Evolutionary conservation across 1,140 invertebrate genomes (phyloP).

Genomic region (Gonatopus flavifemur): DNA sequence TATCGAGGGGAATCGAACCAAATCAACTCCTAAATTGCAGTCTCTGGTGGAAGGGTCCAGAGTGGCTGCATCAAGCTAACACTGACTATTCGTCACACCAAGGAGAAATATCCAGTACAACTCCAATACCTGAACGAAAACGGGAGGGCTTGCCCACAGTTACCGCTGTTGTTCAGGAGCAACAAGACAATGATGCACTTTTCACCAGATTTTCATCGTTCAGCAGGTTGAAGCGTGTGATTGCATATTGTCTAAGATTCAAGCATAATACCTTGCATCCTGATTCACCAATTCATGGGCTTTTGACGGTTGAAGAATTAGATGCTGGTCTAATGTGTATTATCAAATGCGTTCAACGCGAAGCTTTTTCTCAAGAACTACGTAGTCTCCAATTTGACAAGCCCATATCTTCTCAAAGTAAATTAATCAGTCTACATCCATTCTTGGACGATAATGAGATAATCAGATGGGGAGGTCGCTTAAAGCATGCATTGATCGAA

Average conservation of each 20-base stretch:
- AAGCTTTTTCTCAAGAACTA: too few species aligned
- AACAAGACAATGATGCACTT: too few species aligned
- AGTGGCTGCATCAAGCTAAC: not conserved
- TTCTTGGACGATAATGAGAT: not conserved
- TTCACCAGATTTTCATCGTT: not conserved
- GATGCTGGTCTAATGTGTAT: not conserved
- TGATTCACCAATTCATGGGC: not conserved
- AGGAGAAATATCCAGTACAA: too few species aligned
- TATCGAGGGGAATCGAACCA: conserved; percentile 31
- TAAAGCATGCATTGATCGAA: too few species aligned
- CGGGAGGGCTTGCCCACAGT: not conserved
- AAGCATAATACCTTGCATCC: not conserved
- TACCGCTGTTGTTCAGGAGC: too few species aligned
- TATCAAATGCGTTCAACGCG: not conserved
- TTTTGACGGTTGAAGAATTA: not conserved
- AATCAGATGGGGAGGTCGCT: not conserved
- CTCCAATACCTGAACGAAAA: too few species aligned
- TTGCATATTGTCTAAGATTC: conserved; percentile 1
- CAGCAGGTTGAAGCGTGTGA: not conserved
- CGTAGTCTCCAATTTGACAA: too few species aligned
- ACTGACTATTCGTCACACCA: too few species aligned
- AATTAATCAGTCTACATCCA: not conserved
- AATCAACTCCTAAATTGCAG: not conserved
- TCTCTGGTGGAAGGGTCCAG: too few species aligned
- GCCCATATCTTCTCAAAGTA: too few species aligned